Conservation (phyloP, 2,797 vertebrate species). For the Mus minutoides region DNA sequence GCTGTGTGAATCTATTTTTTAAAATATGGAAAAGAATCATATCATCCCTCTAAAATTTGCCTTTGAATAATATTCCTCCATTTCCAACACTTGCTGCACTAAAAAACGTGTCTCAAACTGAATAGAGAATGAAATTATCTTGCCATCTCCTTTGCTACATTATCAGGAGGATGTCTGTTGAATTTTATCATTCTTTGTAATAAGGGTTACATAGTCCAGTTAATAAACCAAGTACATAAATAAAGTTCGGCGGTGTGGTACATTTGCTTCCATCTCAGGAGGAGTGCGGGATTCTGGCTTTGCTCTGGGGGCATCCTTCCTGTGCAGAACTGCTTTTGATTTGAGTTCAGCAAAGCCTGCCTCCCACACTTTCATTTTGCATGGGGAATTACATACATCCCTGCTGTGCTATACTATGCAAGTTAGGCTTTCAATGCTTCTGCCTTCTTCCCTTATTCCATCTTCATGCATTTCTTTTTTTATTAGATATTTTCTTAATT, state of each 20-base stretch:
- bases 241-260: not conserved
- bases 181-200: not conserved
- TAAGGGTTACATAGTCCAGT: not conserved
- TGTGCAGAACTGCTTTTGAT: not conserved
- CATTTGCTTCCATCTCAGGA: conserved; percentile 5
- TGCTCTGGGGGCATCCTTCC: not conserved
- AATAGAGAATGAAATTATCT: not conserved
- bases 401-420: not conserved
- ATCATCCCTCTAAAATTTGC: not conserved
- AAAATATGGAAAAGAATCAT: not conserved
- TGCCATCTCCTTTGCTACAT: not conserved
- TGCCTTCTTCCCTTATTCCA: not conserved
- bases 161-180: not conserved
- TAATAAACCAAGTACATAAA: not conserved
- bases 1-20: not conserved
- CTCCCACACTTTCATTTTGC: not conserved
- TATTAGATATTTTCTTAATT: too few relatives aligned
- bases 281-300: not conserved
- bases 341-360: not conserved
- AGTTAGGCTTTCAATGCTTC: not conserved
- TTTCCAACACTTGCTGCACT: not conserved
- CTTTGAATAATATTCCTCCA: not conserved
- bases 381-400: not conserved
- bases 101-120: conserved; percentile 25
- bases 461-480: too few relatives aligned